Base-by-base conservation (phyloP, 2,888 invertebrate genomes). In the Orthonychiurus folsomi region DNA sequence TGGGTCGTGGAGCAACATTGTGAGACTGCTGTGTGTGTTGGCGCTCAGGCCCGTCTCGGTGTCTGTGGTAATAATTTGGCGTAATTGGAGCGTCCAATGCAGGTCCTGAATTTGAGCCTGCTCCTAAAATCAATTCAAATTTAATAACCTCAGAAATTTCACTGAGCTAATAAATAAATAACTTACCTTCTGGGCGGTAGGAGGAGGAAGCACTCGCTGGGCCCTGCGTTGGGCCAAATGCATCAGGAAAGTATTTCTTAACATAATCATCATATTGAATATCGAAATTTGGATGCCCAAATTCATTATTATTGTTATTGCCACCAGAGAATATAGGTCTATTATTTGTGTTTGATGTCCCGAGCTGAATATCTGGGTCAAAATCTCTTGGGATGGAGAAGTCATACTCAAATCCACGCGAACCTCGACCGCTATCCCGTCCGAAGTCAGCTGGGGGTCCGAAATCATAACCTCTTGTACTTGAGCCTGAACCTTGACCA, bases 161-260 rank as follows among this genome's bases (percentile, higher is more conserved):
- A n/a, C n/a, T n/a, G n/a, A n/a, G n/a, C n/a, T n/a, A n/a, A n/a
- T n/a, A n/a, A n/a, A n/a, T n/a, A n/a, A n/a, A n/a, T 28, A 18
- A 3, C 62, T 56, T 61, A 66, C 66, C 64, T 37, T 56, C 53
- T 52, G 68, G 66, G 9, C 56, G 37, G 50, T 59, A 63, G 1
- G 68, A 66, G 15, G 68, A 59, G 1, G 64, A 60, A 15, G 64
- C 48, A 50, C 60, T 61, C 3, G 62, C 27, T 9, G 64, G 59
- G 9, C 63, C 56, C 26, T 58, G 56, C n/a, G 65, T 61, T 25
- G 66, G 60, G 12, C 52, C 64, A 27, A 69, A 68, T 18, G 63
- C 74, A 65, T 79, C 79, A 0, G 80, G 80, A 73, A 80, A 80
- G 15, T 78, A 72, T 69, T 76, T 76, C 59, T 75, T 76, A 63